These are phyloP conservation scores for Graphium colonna DNA, from an alignment of 2,888 invertebrate genomes.

Conservation along the genomic window DNA sequence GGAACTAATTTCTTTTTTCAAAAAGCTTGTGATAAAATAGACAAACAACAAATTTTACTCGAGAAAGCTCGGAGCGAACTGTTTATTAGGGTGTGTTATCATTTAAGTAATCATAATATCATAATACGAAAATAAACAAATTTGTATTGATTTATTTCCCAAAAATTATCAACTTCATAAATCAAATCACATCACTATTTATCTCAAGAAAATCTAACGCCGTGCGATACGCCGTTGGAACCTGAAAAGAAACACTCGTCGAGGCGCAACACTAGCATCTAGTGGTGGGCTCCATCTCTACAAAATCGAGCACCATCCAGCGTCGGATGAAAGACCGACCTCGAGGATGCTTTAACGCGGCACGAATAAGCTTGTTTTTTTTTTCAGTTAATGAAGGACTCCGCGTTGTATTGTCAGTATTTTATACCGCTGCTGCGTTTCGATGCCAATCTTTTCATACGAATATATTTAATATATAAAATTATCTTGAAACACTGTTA, in stretches of 20 bases:
- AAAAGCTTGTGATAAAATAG: too few species aligned
- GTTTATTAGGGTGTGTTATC: too few species aligned
- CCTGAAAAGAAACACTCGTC: conserved; percentile 4
- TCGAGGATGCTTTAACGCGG: conserved; percentile 15
- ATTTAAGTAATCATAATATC: too few species aligned
- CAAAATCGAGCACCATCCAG: conserved; percentile 15
- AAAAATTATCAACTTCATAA: neutral
- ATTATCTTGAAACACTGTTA: too few species aligned
- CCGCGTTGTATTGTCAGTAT: conserved; percentile 9
- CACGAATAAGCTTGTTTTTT: conserved; percentile 19
- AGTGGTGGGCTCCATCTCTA: conserved; percentile 10
- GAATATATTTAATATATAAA: conserved; percentile 1
- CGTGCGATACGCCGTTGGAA: neutral
- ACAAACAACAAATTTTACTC: too few species aligned
- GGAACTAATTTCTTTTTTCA: too few species aligned
- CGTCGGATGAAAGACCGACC: conserved; percentile 12
- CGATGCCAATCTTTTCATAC: neutral
- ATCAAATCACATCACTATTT: neutral
- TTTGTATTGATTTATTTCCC: too few species aligned
- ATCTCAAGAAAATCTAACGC: too few species aligned
- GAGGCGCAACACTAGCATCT: neutral
- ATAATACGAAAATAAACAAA: too few species aligned
- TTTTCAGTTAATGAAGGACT: conserved; percentile 21
- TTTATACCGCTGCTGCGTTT: neutral
- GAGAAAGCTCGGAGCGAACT: too few species aligned